These are phyloP conservation scores for Ginglymostoma cirratum DNA, from an alignment of 2,113 vertebrate species.

Conservation along the genomic window DNA sequence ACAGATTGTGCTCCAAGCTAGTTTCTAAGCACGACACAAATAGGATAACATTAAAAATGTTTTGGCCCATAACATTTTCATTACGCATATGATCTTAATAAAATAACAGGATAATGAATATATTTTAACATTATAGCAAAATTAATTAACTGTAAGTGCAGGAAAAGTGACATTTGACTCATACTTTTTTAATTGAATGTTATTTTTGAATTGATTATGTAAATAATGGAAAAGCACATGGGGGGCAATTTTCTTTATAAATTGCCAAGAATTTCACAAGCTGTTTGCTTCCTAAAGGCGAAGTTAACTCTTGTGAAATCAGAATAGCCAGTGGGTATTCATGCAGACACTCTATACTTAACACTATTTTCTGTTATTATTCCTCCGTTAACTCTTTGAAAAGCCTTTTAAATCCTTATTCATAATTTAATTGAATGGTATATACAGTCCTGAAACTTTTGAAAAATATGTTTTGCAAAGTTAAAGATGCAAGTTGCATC, in stretches of 20 bases:
- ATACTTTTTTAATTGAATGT: neutral
- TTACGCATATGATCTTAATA: conserved; percentile 13
- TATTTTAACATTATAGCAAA: neutral
- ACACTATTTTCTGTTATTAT: neutral
- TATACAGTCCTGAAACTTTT: too few species aligned
- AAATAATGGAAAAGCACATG: neutral
- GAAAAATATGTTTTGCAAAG: too few species aligned
- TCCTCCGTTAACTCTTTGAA: neutral
- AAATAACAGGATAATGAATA: conserved; percentile 21
- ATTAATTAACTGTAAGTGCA: neutral
- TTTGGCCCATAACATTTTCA: neutral
- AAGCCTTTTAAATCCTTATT: neutral
- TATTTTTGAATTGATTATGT: conserved; percentile 4
- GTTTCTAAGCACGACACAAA: neutral
- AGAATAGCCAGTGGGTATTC: neutral
- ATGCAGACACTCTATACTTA: neutral
- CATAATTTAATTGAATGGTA: too few species aligned
- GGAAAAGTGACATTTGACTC: neutral
- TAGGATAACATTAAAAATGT: neutral
- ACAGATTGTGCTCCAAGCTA: neutral
- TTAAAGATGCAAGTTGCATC: too few species aligned
- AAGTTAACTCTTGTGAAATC: neutral
- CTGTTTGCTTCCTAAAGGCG: neutral
- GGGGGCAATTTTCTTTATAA: conserved; percentile 5
- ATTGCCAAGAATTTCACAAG: neutral